Evolutionary conservation across 2,888 invertebrate genomes (phyloP).

Genomic region (Idaea dimidiata): DNA sequence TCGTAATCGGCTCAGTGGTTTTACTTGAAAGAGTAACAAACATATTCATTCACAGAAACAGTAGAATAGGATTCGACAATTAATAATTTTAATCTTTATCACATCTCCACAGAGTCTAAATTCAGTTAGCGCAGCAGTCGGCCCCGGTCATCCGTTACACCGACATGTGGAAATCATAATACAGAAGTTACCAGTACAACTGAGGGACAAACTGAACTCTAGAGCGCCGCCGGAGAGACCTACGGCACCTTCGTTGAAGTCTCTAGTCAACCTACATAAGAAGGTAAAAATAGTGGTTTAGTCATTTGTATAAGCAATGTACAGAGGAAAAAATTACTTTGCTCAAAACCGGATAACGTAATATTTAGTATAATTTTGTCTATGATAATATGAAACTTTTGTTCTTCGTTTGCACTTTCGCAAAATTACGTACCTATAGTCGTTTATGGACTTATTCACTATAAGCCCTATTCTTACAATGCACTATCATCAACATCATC

Average conservation of each 20-base stretch:
- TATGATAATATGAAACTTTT: too few species aligned
- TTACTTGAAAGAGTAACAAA: too few species aligned
- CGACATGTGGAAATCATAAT: slow-evolving; percentile 93
- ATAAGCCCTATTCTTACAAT: too few species aligned
- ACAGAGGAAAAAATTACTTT: too few species aligned
- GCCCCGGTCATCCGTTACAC: slow-evolving; percentile 87
- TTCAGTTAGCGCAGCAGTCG: slow-evolving; percentile 88
- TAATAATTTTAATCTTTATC: background rate
- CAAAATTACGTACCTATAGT: too few species aligned
- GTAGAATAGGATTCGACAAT: background rate
- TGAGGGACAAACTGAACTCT: slow-evolving; percentile 85
- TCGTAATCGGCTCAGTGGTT: too few species aligned
- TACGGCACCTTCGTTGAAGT: slow-evolving; percentile 87
- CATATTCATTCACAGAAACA: too few species aligned
- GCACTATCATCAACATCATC: too few species aligned
- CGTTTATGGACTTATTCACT: too few species aligned
- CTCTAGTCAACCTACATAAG: slow-evolving; percentile 93
- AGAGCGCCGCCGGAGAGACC: slow-evolving; percentile 81
- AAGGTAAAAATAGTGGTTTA: slow-evolving; percentile 79
- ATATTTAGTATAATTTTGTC: too few species aligned
- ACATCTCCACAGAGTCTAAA: slow-evolving; percentile 86
- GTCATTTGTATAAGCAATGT: background rate
- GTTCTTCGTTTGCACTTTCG: too few species aligned
- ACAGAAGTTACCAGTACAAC: slow-evolving; percentile 90
- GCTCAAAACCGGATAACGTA: too few species aligned